These are phyloP conservation scores for Phaethornis superciliosus DNA, from an alignment of 2,113 vertebrate genomes.

Conservation along the genomic window DNA sequence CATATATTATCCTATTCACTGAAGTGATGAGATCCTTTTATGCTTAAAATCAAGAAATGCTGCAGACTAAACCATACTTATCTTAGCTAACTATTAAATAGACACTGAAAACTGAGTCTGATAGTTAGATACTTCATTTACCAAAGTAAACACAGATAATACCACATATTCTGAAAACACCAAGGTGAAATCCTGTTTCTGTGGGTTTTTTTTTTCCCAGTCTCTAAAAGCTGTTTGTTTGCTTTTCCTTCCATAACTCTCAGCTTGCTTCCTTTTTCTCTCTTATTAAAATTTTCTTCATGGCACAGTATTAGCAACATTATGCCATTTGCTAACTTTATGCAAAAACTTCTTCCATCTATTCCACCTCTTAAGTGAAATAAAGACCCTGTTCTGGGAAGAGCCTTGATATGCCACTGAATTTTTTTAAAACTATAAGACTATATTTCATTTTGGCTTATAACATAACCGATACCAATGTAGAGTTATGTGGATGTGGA, in stretches of 20 bases:
- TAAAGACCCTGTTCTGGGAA: background rate
- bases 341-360: background rate
- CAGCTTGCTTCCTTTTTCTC: background rate
- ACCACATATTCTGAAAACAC: background rate
- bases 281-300: background rate
- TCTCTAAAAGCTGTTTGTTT: background rate
- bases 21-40: constrained; percentile 15
- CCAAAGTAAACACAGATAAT: constrained; percentile 4
- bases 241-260: background rate
- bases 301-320: background rate
- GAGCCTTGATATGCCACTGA: background rate
- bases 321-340: background rate
- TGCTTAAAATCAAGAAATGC: constrained; percentile 23
- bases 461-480: background rate
- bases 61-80: background rate
- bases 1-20: constrained; percentile 39
- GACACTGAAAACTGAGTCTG: background rate
- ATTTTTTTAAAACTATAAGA: background rate
- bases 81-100: constrained; percentile 10
- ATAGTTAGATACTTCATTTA: background rate
- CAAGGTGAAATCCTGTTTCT: background rate
- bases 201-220: background rate
- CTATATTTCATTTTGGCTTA: background rate
- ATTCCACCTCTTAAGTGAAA: background rate
- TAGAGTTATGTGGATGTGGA: background rate